phyloP scores from a whole-genome alignment of 2,797 vertebrate genomes.

The Mus spretus region DNA sequence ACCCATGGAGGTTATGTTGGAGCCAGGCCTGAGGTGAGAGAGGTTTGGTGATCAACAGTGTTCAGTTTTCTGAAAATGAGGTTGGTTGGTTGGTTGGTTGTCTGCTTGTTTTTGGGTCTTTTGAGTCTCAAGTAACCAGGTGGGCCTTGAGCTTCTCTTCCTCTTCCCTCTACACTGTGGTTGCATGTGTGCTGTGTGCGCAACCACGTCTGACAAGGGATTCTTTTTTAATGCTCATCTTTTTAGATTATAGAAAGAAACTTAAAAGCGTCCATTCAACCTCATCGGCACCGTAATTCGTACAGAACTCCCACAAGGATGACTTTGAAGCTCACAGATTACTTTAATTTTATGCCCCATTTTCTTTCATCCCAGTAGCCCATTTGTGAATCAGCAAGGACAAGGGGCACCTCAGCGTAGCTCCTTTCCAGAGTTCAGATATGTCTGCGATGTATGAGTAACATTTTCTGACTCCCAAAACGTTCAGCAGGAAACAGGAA shows the following conservation, averaged over 20 bases:
- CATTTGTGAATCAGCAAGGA: constrained; percentile 27
- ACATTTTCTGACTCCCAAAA: constrained; percentile 23
- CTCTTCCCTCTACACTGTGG: neutral
- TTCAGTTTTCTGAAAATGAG: constrained; percentile 52
- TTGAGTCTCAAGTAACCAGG: neutral
- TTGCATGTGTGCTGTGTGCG: too few relatives aligned
- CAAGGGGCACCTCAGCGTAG: constrained; percentile 3
- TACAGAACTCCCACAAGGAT: neutral
- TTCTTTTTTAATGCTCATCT: neutral
- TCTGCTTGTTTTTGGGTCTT: too few relatives aligned
- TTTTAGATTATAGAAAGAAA: constrained; percentile 52
- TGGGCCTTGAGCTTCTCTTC: neutral
- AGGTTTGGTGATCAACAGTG: neutral
- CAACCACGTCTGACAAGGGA: neutral
- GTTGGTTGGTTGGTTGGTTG: neutral
- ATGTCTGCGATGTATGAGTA: neutral
- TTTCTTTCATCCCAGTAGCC: constrained; percentile 36
- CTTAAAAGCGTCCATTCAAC: constrained; percentile 32
- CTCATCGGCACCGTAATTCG: constrained; percentile 11
- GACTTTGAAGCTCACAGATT: constrained; percentile 29
- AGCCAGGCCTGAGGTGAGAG: too few relatives aligned
- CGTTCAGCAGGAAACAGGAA: constrained; percentile 55
- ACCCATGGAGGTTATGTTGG: neutral
- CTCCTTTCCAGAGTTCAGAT: constrained; percentile 52
- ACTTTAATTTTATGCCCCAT: constrained; percentile 41